Conservation (phyloP, 2,113 vertebrate genomes). For the Passerina amoena region DNA sequence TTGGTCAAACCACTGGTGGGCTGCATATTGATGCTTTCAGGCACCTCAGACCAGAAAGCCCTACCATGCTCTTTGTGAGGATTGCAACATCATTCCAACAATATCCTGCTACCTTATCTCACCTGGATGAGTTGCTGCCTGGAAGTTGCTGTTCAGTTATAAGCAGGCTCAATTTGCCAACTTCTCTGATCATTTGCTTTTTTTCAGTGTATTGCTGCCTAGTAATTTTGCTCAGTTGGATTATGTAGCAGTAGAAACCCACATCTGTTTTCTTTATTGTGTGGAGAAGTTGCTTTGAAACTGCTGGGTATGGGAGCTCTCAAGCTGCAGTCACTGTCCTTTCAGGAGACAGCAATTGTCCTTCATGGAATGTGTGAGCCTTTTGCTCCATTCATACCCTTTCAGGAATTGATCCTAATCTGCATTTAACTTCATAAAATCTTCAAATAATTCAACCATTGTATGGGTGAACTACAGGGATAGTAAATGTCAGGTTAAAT, state of each 20-base stretch:
- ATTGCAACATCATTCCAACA: neutral
- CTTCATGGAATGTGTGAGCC: neutral
- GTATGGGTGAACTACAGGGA: neutral
- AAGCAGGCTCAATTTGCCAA: neutral
- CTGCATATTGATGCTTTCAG: accelerated
- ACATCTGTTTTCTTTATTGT: accelerated
- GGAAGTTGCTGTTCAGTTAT: neutral
- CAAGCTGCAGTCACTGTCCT: neutral
- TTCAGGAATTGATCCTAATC: neutral
- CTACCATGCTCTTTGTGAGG: accelerated
- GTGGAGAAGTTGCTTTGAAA: neutral
- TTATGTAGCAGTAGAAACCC: neutral
- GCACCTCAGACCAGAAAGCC: neutral
- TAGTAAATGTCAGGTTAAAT: neutral
- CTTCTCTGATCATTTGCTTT: neutral
- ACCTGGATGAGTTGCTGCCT: neutral
- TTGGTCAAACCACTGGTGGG: neutral
- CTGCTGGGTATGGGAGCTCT: neutral
- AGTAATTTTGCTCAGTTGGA: neutral
- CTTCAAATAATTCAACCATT: neutral
- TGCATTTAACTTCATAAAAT: neutral
- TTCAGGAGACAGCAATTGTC: neutral
- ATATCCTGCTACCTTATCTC: accelerated
- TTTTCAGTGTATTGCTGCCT: neutral
- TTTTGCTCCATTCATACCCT: neutral